Base-by-base conservation (phyloP, 2,888 invertebrate species). In the Tyria jacobaeae region DNA sequence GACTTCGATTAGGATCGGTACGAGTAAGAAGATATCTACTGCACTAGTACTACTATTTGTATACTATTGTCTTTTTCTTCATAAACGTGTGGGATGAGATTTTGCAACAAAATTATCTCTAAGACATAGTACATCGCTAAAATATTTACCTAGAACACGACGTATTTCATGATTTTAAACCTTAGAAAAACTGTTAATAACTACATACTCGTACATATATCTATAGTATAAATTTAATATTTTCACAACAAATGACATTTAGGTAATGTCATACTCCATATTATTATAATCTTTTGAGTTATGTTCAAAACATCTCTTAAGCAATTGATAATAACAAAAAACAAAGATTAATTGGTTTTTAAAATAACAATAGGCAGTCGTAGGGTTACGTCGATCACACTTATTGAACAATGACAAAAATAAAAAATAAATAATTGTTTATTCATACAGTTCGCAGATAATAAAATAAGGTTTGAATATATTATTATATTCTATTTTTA, bases 401-500 rank as follows among this genome's bases (percentile, higher is more conserved):
- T 78, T 64, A 73, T 67, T 56, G 49, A 67, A 78, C 76, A 65
- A 78, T 62, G 73, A 76, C 62, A 68, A 60, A 71, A 79, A 70
- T 76, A 72, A 73, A 72, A n/a, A 84, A 86, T 83, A 88, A 88
- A 87, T 85, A 88, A 89, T 86, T 82, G 84, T 76, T 78, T 74
- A 82, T 81, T 82, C 79, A 81, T 80, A 81, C 81, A 87, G 83
- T 93, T 93, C 84, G 71, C 92, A 92, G 92, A 86, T 90, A 88
- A 92, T 94, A 93, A 93, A 93, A 89, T 86, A 82, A 87, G 89
- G 88, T 87, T 88, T 90, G 94, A 91, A 93, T 92, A 91, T 89
- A 92, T 93, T 93, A 92, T 86, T 78, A 71, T 70, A 72, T 67
- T 76, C 74, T 70, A 71, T 75, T 81, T 78, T 71, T 67, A 67